Conservation (phyloP, 2,797 vertebrate species). For the Acanthurus lineatus region DNA sequence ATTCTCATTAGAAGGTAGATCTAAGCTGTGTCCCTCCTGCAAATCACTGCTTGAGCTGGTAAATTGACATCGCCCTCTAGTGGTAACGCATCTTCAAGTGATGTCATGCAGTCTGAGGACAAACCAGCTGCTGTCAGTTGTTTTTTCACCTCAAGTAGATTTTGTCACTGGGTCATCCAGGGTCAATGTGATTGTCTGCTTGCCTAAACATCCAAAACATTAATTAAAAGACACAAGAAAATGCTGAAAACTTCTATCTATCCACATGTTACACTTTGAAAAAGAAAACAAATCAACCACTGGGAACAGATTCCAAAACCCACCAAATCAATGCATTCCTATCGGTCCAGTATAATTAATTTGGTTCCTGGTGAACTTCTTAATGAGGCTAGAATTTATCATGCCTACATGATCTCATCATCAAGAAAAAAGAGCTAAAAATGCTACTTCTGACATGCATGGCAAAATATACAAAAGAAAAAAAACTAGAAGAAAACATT, state of each 20-base stretch:
- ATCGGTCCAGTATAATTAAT: not conserved
- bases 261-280: not conserved
- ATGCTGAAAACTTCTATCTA: not conserved
- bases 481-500: not conserved
- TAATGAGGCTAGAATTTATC: not conserved
- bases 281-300: not conserved
- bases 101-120: not conserved
- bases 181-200: not conserved
- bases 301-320: not conserved
- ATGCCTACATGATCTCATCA: no score
- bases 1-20: constrained; percentile 49
- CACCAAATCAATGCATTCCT: not conserved
- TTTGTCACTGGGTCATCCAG: not conserved
- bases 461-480: not conserved
- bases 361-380: not conserved
- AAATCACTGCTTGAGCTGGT: not conserved
- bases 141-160: not conserved
- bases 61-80: constrained; percentile 69
- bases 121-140: not conserved
- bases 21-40: constrained; percentile 22
- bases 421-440: no score
- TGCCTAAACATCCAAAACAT: not conserved
- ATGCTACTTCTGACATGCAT: not conserved
- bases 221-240: not conserved
- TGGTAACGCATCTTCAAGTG: constrained; percentile 42